Evolutionary conservation across 2,113 vertebrate genomes (phyloP).

Genomic region (Cromileptes altivelis): DNA sequence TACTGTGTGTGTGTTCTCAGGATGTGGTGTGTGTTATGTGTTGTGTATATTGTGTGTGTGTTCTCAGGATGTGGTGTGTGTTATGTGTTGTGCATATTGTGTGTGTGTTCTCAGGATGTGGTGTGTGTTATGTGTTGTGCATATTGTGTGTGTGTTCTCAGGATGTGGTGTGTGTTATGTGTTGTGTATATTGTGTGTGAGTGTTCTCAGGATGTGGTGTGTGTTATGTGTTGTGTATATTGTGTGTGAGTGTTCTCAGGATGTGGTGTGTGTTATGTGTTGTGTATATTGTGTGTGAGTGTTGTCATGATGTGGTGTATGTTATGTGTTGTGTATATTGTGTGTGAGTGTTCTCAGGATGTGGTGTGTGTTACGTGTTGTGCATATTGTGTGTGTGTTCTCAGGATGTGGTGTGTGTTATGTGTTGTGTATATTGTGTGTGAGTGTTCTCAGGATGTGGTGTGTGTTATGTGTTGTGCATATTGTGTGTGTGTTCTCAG

Average conservation of each 20-base stretch:
- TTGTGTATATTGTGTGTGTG: not conserved
- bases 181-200: not conserved
- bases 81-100: not conserved
- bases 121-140: not conserved
- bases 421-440: not conserved
- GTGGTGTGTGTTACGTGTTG: constrained; percentile 44
- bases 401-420: too few relatives aligned
- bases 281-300: not conserved
- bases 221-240: not conserved
- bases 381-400: not conserved
- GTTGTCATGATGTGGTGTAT: not conserved
- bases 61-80: not conserved
- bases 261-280: not conserved
- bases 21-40: too few relatives aligned
- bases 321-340: not conserved
- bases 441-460: not conserved
- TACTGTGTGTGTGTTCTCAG: not conserved
- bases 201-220: not conserved
- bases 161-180: constrained; percentile 63
- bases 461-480: not conserved
- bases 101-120: not conserved
- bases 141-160: constrained; percentile 65
- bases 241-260: not conserved
- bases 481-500: not conserved
- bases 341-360: constrained; percentile 74